Evolutionary conservation across 2,113 vertebrate genomes (phyloP), one percentile per base, ranked within the genome.

Genomic region (Cochlearius cochlearius): DNA sequence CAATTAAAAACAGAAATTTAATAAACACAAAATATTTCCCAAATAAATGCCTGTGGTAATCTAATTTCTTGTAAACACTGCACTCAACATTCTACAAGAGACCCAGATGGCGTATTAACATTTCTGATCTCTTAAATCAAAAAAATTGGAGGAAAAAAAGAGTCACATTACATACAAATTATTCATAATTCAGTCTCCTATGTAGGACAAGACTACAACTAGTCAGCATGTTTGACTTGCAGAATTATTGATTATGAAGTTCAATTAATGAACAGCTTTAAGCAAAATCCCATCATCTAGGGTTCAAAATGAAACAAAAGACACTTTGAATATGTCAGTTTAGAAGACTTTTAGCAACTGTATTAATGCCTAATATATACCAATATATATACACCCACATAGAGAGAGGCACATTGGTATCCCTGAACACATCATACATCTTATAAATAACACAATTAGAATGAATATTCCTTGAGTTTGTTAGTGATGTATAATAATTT

Each of bases 21-120:
- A 98, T 98, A 98, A 98, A 98, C 96, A 91, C 89, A 98, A 98
- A 98, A 91, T 98, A 98, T 98, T 98, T 98, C 97, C 97, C 98
- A 98, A 98, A 98, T 97, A 98, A 98, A 98, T 97, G 95, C 93
- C 96, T 97, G 93, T 93, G 96, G 97, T 97, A 98, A 98, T 90
- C 95, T 97, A 96, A 98, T 98, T 98, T 98, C 98, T 98, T 97
- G 90, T 97, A 98, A 98, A 97, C 97, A 97, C 81, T 87, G 81
- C 73, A 95, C 60, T 98, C 94, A 74, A 89, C 63, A 45, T 94
- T 90, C 96, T 94, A 92, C 90, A 98, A 94, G 90, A 98, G 90
- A 97, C 81, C 96, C 98, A 98, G 97, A 96, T 97, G 97, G 83
- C 94, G 84, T 88, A 95, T 93, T 94, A 95, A 92, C 86, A 95